Conservation (phyloP, 2,888 invertebrate species). For the Tipula helvola region DNA sequence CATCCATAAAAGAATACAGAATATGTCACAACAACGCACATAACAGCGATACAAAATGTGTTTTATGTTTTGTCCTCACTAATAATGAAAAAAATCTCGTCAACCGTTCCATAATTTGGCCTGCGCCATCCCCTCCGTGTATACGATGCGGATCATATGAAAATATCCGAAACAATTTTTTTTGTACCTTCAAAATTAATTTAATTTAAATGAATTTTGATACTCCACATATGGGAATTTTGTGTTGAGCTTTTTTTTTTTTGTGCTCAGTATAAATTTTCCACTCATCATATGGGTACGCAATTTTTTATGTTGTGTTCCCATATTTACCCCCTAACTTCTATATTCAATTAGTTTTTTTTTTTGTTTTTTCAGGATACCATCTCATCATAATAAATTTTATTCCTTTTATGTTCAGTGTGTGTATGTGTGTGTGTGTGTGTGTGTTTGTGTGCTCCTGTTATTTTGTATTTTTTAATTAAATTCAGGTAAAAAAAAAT, state of each 20-base stretch:
- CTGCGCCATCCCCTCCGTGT: not conserved
- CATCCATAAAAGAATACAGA: not conserved
- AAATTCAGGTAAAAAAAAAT: not conserved
- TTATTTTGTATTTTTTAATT: not conserved
- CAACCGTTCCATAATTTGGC: not conserved
- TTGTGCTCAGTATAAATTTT: not conserved
- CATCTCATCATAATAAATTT: not conserved
- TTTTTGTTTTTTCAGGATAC: not conserved
- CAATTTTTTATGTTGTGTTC: not conserved
- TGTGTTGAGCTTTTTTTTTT: not conserved
- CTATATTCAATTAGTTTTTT: not conserved
- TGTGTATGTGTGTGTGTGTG: not conserved
- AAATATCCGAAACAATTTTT: not conserved
- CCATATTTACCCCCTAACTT: not conserved
- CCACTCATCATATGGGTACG: not conserved
- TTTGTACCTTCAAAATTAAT: not conserved
- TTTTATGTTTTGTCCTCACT: not conserved
- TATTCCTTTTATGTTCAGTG: not conserved
- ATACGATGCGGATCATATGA: not conserved
- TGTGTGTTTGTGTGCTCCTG: not conserved
- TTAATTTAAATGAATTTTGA: conserved; percentile 9
- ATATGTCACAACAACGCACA: not conserved
- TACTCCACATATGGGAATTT: not conserved
- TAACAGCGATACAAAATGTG: not conserved
- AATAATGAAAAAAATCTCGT: not conserved